Evolutionary conservation across 2,113 vertebrate species (phyloP).

Genomic region (Mionectes macconnelli): DNA sequence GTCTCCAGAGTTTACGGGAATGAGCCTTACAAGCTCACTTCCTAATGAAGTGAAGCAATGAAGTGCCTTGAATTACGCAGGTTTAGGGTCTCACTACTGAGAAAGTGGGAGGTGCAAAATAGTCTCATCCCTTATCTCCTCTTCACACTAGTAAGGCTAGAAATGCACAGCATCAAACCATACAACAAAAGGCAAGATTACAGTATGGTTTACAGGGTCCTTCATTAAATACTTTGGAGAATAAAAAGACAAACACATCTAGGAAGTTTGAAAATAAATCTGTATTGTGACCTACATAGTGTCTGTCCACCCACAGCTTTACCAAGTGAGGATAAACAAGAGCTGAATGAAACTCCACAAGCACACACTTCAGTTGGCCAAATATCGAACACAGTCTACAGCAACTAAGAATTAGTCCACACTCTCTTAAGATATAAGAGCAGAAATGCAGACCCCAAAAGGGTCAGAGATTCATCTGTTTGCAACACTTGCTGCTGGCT

Average conservation of each 20-base stretch:
- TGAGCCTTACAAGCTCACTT: not conserved
- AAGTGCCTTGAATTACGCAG: not conserved
- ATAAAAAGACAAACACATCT: slow-evolving; percentile 1
- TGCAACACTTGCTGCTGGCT: not conserved
- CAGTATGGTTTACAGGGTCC: not conserved
- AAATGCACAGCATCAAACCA: fast-evolving
- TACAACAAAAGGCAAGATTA: not conserved
- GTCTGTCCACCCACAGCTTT: slow-evolving; percentile 47
- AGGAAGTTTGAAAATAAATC: slow-evolving; percentile 5
- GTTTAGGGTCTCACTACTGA: not conserved
- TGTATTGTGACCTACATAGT: slow-evolving; percentile 37
- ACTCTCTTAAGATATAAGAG: not conserved
- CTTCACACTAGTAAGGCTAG: not conserved
- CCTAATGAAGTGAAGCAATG: not conserved
- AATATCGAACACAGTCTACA: not conserved
- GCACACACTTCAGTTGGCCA: not conserved
- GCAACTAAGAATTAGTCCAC: not conserved
- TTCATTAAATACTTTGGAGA: not conserved
- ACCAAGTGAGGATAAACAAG: slow-evolving; percentile 44
- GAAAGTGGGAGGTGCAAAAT: not conserved
- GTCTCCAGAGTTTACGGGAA: not conserved
- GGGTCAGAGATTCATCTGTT: not conserved
- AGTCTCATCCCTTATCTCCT: not conserved
- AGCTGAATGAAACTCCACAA: slow-evolving; percentile 41
- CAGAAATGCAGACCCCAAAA: not conserved